Evolutionary conservation across 2,113 vertebrate species (phyloP).

Genomic region (Miniopterus natalensis): DNA sequence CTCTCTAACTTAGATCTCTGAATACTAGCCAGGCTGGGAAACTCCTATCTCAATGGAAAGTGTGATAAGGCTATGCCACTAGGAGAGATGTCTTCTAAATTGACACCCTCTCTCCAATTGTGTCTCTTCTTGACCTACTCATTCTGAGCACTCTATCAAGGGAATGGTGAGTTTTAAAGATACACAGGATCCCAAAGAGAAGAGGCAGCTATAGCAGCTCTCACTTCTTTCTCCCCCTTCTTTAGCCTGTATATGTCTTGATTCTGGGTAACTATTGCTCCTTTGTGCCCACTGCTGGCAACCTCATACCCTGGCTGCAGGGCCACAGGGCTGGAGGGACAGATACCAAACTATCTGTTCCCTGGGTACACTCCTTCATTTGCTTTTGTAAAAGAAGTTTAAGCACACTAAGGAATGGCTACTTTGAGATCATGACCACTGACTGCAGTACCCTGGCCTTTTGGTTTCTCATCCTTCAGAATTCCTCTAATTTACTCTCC

Average conservation of each 20-base stretch:
- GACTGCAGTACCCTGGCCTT: not conserved
- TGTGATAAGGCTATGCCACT: not conserved
- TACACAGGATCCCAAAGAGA: not conserved
- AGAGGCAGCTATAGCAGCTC: not conserved
- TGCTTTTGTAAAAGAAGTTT: conserved; percentile 45
- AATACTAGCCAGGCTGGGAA: not conserved
- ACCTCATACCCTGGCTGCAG: not conserved
- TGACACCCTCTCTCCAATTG: not conserved
- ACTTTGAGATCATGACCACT: not conserved
- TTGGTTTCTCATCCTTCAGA: conserved; percentile 2
- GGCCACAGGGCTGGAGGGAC: not conserved
- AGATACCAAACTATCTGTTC: not conserved
- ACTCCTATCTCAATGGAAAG: not conserved
- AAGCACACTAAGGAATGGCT: not conserved
- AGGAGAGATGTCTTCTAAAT: conserved; percentile 7
- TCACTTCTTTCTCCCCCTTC: not conserved
- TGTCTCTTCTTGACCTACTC: not conserved
- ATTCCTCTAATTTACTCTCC: not conserved
- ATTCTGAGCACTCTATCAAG: not conserved
- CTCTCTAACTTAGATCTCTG: not conserved
- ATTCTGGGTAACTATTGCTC: not conserved
- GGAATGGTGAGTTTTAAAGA: conserved; percentile 36
- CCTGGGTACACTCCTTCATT: not conserved
- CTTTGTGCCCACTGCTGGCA: not conserved
- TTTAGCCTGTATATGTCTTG: not conserved